Percentiles rank a stretch among this genome's conserved stretches.
Conservation (phyloP, 1,140 invertebrate genomes). For the Aphis craccivora region DNA sequence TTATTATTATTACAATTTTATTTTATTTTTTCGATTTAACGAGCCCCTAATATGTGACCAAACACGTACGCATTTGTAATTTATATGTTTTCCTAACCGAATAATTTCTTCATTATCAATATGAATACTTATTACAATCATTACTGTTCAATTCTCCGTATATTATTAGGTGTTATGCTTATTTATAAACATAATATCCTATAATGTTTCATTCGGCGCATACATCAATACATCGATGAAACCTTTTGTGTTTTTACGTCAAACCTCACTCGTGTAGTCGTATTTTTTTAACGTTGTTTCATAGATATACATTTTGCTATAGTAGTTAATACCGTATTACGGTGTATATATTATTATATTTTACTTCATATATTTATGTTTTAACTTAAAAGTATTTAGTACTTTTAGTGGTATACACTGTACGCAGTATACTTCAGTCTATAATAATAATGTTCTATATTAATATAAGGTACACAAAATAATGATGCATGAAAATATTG, state of each 20-base stretch:
- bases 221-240: neutral
- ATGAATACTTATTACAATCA: neutral
- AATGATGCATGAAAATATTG: neutral
- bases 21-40: neutral
- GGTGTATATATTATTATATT: neutral
- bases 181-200: neutral
- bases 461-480: neutral
- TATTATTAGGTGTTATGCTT: neutral
- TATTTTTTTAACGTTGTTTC: neutral
- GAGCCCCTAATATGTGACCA: neutral
- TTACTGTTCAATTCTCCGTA: neutral
- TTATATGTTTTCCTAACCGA: neutral
- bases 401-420: no score
- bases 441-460: neutral
- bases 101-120: neutral
- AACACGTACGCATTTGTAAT: neutral
- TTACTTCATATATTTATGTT: no score
- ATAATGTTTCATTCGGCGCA: neutral
- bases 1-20: neutral
- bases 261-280: neutral
- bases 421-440: no score
- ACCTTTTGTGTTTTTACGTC: constrained; percentile 15
- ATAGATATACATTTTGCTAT: no score
- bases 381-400: no score
- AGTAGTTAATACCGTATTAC: neutral